Evolutionary conservation across 2,888 invertebrate genomes (phyloP).

Genomic region (Trachelus troglodyta): DNA sequence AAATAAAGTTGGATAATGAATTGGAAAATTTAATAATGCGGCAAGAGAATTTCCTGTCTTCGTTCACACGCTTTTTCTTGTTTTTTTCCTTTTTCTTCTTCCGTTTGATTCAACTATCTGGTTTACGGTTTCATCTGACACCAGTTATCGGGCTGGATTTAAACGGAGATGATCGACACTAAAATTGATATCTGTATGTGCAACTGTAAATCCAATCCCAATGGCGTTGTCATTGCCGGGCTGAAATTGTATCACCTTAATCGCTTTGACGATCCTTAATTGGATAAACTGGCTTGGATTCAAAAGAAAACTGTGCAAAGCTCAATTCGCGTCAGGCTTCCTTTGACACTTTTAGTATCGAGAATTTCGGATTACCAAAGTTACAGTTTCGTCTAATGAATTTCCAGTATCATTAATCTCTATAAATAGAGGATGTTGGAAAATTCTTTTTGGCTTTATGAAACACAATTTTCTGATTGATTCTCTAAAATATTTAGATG

Average conservation of each 20-base stretch:
- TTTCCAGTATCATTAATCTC: not conserved
- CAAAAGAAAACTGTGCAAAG: not conserved
- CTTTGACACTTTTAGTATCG: not conserved
- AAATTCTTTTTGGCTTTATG: too few species aligned
- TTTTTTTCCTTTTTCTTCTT: not conserved
- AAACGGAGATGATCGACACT: not conserved
- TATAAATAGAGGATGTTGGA: too few species aligned
- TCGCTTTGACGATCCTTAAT: not conserved
- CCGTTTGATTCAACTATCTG: not conserved
- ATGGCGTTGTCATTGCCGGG: not conserved
- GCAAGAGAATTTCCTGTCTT: not conserved
- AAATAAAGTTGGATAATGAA: not conserved
- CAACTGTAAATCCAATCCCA: not conserved
- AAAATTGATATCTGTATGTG: not conserved
- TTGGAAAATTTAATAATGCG: not conserved
- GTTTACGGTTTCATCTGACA: not conserved
- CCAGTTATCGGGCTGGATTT: not conserved
- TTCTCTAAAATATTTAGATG: slow-evolving; percentile 68
- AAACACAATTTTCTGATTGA: not conserved
- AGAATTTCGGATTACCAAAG: not conserved
- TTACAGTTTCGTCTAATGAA: not conserved
- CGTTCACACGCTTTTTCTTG: slow-evolving; percentile 8
- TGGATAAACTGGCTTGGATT: not conserved
- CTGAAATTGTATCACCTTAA: not conserved
- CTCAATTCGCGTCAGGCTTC: not conserved